phyloP scores from a whole-genome alignment of 2,797 vertebrate species.

The Chaetodon trifasciatus region DNA sequence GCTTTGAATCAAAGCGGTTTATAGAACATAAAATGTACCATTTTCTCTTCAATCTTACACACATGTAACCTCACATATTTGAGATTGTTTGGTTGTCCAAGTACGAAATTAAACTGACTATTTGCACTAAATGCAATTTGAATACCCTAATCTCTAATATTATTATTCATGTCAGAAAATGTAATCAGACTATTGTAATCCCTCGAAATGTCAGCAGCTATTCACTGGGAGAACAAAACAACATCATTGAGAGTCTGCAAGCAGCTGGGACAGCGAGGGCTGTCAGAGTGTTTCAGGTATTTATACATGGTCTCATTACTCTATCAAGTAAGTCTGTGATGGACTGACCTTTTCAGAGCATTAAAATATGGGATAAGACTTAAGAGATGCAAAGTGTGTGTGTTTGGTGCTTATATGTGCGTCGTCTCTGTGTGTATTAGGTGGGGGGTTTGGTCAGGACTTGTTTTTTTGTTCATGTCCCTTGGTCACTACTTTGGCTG shows the following conservation, averaged over 20 bases:
- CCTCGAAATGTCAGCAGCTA: constrained; percentile 62
- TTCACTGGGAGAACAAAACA: constrained; percentile 26
- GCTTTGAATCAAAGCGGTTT: background rate
- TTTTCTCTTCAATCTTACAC: background rate
- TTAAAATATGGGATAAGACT: constrained; percentile 58
- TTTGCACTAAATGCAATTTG: background rate
- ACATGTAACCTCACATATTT: background rate
- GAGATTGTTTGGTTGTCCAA: background rate
- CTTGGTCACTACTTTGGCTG: constrained; percentile 43
- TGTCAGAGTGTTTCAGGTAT: constrained; percentile 34
- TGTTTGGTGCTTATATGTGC: constrained; percentile 1
- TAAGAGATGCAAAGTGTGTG: constrained; percentile 23
- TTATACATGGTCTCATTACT: constrained; percentile 65
- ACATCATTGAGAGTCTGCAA: constrained; percentile 46
- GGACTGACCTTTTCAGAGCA: constrained; percentile 67
- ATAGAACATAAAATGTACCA: no score
- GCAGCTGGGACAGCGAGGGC: constrained; percentile 18
- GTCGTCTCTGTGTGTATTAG: constrained; percentile 5
- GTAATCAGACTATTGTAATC: constrained; percentile 49
- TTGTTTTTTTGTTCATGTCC: constrained; percentile 41
- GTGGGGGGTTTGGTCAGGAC: constrained; percentile 3
- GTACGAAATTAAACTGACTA: background rate
- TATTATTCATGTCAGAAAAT: constrained; percentile 48
- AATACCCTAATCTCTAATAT: constrained; percentile 1
- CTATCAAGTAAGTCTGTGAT: constrained; percentile 63